A percentile compares a stretch with the other conserved stretches of the same genome.
These are phyloP conservation scores for Desmophyllum pertusum DNA, from an alignment of 92 coral and sea anemone genomes.

Conservation along the genomic window DNA sequence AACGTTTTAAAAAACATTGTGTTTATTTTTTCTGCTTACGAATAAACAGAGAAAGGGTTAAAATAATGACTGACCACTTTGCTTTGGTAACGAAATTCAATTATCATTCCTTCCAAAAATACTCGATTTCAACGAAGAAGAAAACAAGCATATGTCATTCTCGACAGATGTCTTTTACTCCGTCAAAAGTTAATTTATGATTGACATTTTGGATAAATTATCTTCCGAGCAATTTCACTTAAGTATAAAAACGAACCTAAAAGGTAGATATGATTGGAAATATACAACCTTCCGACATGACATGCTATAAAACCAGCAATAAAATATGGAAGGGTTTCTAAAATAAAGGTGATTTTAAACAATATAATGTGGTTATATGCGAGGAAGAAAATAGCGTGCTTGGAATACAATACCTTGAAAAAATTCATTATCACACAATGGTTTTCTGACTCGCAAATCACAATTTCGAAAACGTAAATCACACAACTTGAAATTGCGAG, in stretches of 20 bases:
- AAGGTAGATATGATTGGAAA: too few species aligned
- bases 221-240: background rate
- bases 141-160: background rate
- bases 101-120: background rate
- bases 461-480: background rate
- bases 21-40: background rate
- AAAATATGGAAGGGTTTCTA: background rate
- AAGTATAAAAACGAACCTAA: too few species aligned
- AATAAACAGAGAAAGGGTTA: background rate
- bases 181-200: background rate
- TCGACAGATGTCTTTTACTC: background rate
- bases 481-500: background rate
- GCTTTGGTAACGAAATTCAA: background rate
- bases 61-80: background rate
- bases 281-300: background rate
- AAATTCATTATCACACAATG: background rate
- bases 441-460: background rate
- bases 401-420: background rate
- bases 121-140: background rate
- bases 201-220: slow-evolving; percentile 1
- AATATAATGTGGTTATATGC: background rate
- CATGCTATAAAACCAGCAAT: background rate
- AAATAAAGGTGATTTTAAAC: background rate
- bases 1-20: background rate
- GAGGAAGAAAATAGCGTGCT: background rate